Evolutionary conservation across 2,888 invertebrate species (phyloP), one percentile per base, ranked within the genome.

Genomic region (Rhagophthalmus giganteus): DNA sequence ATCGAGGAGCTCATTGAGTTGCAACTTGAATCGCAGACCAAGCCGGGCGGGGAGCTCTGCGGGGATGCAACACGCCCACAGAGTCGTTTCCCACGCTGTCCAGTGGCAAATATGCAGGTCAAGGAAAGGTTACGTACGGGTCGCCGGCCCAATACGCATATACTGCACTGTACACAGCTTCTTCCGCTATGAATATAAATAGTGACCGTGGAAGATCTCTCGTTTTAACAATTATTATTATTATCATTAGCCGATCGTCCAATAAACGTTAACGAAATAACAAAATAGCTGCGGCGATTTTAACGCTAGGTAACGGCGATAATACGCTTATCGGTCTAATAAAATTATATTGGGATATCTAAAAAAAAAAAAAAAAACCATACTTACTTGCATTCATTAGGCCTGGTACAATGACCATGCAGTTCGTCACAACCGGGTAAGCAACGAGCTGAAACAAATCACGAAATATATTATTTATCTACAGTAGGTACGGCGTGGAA

Each of bases 341-440:
- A 13, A 57, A 54, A 39, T 30, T 15, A 47, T 59, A n/a, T n/a
- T n/a, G n/a, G n/a, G n/a, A n/a, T n/a, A n/a, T n/a, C n/a, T n/a
- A n/a, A n/a, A n/a, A n/a, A n/a, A n/a, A n/a, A n/a, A n/a, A n/a
- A n/a, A n/a, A n/a, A n/a, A 13, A 4, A 15, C 50, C 58, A 59
- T 81, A 94, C 94, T 94, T 85, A 95, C 94, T 84, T 83, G 93
- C 97, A 97, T 79, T 94, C 91, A 81, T 91, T 89, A 72, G 97
- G 96, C 75, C 85, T 84, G 72, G 82, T 85, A 81, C 96, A 97
- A 79, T 86, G 86, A 71, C 96, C 96, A 78, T 94, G 90, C 73
- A 86, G 84, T 65, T 85, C 81, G 78, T 92, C 87, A 81, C 97
- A 97, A 76, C 95, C 95, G 72, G 90, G 86, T 77, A 88, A 80